A percentile compares a stretch with the other conserved stretches of the same genome.
Evolutionary conservation across 2,113 vertebrate genomes (phyloP).

Genomic region (Corythornis cristatus): DNA sequence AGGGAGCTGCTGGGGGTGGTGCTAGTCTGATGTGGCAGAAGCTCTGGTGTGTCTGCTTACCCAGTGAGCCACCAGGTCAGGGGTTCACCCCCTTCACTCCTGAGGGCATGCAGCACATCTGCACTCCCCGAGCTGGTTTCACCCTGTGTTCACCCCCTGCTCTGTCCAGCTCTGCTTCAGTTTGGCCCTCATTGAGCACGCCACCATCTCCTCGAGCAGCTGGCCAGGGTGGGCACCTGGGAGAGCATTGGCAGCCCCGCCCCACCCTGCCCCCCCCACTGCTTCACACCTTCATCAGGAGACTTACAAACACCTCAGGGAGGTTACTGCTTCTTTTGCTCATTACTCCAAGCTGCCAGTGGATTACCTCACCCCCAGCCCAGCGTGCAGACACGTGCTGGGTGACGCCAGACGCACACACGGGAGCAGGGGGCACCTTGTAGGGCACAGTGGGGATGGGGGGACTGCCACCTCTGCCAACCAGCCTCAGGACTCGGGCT

Average conservation of each 20-base stretch:
- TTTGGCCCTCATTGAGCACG: not conserved
- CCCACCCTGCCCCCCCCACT: not conserved
- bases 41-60: not conserved
- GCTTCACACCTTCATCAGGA: not conserved
- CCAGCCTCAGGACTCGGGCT: not conserved
- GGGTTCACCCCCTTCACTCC: not conserved
- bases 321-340: constrained; percentile 36
- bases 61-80: not conserved
- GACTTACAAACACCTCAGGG: constrained; percentile 49
- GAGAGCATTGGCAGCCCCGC: not conserved
- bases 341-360: constrained; percentile 17
- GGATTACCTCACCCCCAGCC: constrained; percentile 50
- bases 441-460: accelerated
- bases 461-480: not conserved
- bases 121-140: not conserved
- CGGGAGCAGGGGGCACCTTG: not conserved
- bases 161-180: not conserved
- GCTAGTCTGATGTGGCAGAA: not conserved
- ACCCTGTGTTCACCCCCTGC: not conserved
- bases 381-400: not conserved
- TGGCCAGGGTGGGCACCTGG: not conserved
- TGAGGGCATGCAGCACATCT: not conserved
- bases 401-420: not conserved
- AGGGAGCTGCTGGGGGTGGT: not conserved
- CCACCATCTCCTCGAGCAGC: constrained; percentile 1